Evolutionary conservation across 2,113 vertebrate genomes (phyloP), one percentile per base, ranked within the genome.

Genomic region (Oceanodroma tethys): DNA sequence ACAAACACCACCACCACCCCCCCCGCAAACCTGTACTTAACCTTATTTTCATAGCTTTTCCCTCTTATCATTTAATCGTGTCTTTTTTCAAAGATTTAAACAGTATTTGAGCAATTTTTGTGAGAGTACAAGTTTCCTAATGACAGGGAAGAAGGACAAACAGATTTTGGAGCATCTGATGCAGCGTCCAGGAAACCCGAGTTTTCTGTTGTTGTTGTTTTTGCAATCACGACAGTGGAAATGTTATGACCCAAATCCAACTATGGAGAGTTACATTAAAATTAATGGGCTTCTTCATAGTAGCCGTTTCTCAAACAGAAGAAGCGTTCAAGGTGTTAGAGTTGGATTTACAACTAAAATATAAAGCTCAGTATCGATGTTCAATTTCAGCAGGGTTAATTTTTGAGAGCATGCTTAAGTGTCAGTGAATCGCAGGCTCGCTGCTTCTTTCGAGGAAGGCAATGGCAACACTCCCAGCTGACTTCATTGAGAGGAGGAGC

Each of bases 401-500:
- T 90, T 87, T 71, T 65, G 90, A 92, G 53, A 88, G 81, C 36
- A 1, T 14, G 81, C 71, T 86, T 73, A 50, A 95, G 89, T 48
- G 50, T 62, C 94, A 94, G 95, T 73, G 91, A 79, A 43, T 95
- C 4, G 43, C 76, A 72, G 86, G 81, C 93, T 95, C 26, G 5
- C 71, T 73, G 94, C 93, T 95, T 89, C 95, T 97, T 94, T 97
- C 89, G 93, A 97, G 95, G 96, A 97, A 97, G 95, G 95, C 94
- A 79, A 97, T 91, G 95, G 94, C 96, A 97, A 95, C 95, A 94
- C 93, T 97, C 96, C 94, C 96, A 97, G 93, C 79, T 97, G 93
- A 97, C 95, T 94, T 97, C 89, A 96, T 87, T 95, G 94, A 96
- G 93, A 95, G 95, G 94, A 96, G 95, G 91, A 96, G 84, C 94